Evolutionary conservation across 2,888 invertebrate species (phyloP).

Genomic region (Volucella inanis): DNA sequence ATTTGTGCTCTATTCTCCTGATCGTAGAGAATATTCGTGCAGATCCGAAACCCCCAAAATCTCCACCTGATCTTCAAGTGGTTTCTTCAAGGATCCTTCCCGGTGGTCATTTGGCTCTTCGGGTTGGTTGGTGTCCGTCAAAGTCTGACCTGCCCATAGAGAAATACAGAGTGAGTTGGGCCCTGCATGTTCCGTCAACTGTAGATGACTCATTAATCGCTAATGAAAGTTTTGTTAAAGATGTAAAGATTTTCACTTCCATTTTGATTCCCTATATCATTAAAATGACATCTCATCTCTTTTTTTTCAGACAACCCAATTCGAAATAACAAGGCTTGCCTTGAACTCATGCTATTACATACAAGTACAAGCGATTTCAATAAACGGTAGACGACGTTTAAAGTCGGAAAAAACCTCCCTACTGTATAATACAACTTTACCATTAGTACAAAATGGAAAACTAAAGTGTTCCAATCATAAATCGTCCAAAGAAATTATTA

Average conservation of each 20-base stretch:
- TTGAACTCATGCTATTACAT: conserved; percentile 89
- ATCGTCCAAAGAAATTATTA: conserved; percentile 59
- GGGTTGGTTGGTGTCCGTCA: conserved; percentile 88
- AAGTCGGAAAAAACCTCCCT: conserved; percentile 89
- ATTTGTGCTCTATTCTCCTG: conserved; percentile 65
- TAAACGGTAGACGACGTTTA: conserved; percentile 87
- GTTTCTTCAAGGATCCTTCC: conserved; percentile 64
- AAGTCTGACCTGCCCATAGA: conserved; percentile 88
- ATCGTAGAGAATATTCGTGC: conserved; percentile 69
- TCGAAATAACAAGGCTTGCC: conserved; percentile 87
- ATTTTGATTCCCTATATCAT: neutral
- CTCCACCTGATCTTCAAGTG: conserved; percentile 80
- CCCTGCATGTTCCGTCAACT: conserved; percentile 86
- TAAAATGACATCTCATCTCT: neutral
- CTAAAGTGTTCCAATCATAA: conserved; percentile 76
- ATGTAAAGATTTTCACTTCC: conserved; percentile 76
- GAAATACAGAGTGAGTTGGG: conserved; percentile 90
- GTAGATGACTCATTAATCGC: conserved; percentile 80
- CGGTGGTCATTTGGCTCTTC: conserved; percentile 85
- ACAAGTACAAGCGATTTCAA: conserved; percentile 90
- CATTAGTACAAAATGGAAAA: conserved; percentile 75
- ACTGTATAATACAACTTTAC: conserved; percentile 88
- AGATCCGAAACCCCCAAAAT: conserved; percentile 82
- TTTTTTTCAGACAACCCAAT: conserved; percentile 85
- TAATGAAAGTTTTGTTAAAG: conserved; percentile 80